Evolutionary conservation across 2,888 invertebrate species (phyloP), one percentile per base, ranked within the genome.

Genomic region (Heliconius charithonia): DNA sequence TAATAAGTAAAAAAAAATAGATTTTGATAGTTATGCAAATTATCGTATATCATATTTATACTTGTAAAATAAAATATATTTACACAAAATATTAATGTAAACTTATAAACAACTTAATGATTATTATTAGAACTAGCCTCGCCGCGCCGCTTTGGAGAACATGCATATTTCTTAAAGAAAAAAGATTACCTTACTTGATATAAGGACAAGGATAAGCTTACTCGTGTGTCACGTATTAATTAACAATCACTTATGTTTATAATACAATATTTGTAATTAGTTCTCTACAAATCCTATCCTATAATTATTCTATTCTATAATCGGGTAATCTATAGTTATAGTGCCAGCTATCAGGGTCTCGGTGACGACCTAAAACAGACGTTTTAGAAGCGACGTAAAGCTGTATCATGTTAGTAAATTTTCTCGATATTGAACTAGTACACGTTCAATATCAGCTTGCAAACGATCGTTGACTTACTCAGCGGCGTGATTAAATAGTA

Each of bases 401-500:
- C 93, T 78, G n/a, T 89, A 88, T 90, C 90, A 89, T 88, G 91
- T 93, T 93, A 92, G 92, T 91, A 88, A 88, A 81, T 81, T 83
- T 87, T 51, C 13, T 78, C 63, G 66, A 72, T 25, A 76, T 82
- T 81, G 81, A 80, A 82, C 81, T 51, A 71, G 85, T 84, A 86
- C 86, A 86, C 27, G 87, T 87, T 83, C 82, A 83, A 84, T 85
- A 83, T 86, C 83, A 88, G 87, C 86, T 85, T 84, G 87, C 85
- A 90, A 91, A 90, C 92, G 84, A 87, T 89, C 88, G 91, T 90
- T 90, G 89, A 98, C 99, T 98, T 98, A 99, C 99, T 99, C 99
- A 95, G 99, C 98, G 90, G 99, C 99, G 96, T 98, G 97, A 92
- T 98, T 98, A 97, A 99, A 99, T 91, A 98, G 98, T 97, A 99